A percentile compares a stretch with the other conserved stretches of the same genome.
phyloP scores from a whole-genome alignment of 53 echinoderm and acorn worm genomes.

The Echinarachnius parma region DNA sequence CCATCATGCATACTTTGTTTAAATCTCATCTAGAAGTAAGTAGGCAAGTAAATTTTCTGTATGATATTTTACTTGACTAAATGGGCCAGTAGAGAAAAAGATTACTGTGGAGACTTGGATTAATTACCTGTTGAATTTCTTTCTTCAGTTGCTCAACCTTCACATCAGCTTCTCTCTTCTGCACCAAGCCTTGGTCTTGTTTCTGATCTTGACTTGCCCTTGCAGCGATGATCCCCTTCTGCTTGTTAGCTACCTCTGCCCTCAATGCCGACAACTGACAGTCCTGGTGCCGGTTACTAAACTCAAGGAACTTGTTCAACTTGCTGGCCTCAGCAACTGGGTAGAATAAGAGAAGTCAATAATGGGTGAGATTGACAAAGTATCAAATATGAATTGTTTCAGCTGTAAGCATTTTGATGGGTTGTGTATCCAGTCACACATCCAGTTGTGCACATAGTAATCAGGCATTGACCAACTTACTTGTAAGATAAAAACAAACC shows the following conservation, averaged over 20 bases:
- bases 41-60: too few relatives aligned
- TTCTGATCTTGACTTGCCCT: constrained; percentile 29
- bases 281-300: constrained; percentile 64
- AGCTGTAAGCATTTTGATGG: too few relatives aligned
- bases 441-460: too few relatives aligned
- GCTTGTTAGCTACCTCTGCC: constrained; percentile 49
- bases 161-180: constrained; percentile 3
- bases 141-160: constrained; percentile 22
- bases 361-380: background rate
- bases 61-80: too few relatives aligned
- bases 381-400: too few relatives aligned
- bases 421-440: too few relatives aligned
- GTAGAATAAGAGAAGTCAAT: background rate
- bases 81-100: too few relatives aligned
- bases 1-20: too few relatives aligned
- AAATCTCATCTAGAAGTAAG: too few relatives aligned
- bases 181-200: constrained; percentile 1
- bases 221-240: constrained; percentile 47
- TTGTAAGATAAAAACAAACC: too few relatives aligned
- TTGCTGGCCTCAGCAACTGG: constrained; percentile 60
- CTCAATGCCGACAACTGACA: constrained; percentile 49
- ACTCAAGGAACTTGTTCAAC: constrained; percentile 53
- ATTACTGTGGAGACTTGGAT: too few relatives aligned
- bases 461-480: too few relatives aligned
- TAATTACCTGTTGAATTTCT: constrained; percentile 25